Evolutionary conservation across 1,140 invertebrate species (phyloP).

Genomic region (Aphis gossypii): DNA sequence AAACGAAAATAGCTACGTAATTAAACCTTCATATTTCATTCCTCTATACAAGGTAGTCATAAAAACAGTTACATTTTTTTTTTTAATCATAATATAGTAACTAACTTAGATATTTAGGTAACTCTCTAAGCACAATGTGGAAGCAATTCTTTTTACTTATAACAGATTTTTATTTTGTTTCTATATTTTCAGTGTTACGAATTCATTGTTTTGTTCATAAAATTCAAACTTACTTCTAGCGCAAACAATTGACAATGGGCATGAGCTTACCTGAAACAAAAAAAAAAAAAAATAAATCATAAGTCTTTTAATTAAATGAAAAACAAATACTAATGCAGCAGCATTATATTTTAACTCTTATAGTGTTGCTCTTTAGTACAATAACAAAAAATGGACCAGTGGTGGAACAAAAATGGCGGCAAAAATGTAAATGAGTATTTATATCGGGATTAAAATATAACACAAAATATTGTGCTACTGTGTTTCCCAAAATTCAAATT

Average conservation of each 20-base stretch:
- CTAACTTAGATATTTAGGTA: not conserved
- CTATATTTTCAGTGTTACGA: not conserved
- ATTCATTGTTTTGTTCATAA: not conserved
- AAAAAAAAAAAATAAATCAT: constrained; percentile 26
- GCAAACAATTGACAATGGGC: constrained; percentile 2
- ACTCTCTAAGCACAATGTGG: not conserved
- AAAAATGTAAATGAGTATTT: not conserved
- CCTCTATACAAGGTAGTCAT: not conserved
- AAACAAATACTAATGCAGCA: not conserved
- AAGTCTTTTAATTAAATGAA: constrained; percentile 10
- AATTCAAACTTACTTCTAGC: constrained; percentile 14
- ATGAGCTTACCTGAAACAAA: constrained; percentile 49
- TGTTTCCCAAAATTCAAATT: not conserved
- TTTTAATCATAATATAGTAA: not conserved
- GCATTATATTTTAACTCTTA: constrained; percentile 25
- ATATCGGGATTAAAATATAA: not conserved
- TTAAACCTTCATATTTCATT: not conserved
- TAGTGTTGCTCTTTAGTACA: not conserved
- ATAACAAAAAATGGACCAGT: not conserved
- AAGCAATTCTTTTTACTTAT: not conserved
- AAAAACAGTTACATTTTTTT: not conserved
- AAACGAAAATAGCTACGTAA: not conserved
- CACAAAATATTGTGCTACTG: not conserved
- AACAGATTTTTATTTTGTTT: not conserved
- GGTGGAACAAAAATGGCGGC: not conserved